phyloP scores from a whole-genome alignment of 1,140 invertebrate genomes.

The Drosophila tropicalis region DNA sequence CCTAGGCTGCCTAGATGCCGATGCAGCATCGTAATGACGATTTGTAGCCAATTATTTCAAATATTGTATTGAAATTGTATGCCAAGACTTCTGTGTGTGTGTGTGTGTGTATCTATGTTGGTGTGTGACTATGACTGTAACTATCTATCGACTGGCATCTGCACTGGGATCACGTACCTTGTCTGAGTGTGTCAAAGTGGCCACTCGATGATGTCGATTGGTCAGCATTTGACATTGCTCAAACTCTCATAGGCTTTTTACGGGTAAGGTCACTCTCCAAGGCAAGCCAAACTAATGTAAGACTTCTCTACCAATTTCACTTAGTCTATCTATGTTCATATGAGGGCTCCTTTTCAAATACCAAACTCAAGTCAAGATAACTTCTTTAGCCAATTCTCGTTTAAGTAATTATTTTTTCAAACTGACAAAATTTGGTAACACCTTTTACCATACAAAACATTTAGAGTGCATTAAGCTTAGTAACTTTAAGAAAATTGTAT shows the following conservation, averaged over 20 bases:
- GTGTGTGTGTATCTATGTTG: neutral
- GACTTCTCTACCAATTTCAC: too few relatives aligned
- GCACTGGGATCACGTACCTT: slow-evolving; percentile 37
- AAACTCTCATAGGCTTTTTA: slow-evolving; percentile 15
- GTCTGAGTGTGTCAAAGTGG: slow-evolving; percentile 58
- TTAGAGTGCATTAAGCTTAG: too few relatives aligned
- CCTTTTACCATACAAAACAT: too few relatives aligned
- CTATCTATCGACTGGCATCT: slow-evolving; percentile 67
- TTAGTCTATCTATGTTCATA: too few relatives aligned
- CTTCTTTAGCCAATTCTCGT: too few relatives aligned
- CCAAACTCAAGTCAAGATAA: too few relatives aligned
- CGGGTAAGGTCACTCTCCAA: slow-evolving; percentile 11
- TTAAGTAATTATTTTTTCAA: too few relatives aligned
- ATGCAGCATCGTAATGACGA: slow-evolving; percentile 70
- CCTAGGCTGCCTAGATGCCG: slow-evolving; percentile 48
- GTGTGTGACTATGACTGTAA: slow-evolving; percentile 20
- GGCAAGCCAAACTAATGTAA: slow-evolving; percentile 7
- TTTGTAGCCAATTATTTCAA: slow-evolving; percentile 83
- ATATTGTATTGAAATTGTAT: slow-evolving; percentile 82
- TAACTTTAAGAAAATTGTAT: too few relatives aligned
- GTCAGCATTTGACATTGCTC: slow-evolving; percentile 55
- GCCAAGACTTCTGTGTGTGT: slow-evolving; percentile 49
- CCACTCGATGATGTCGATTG: slow-evolving; percentile 41
- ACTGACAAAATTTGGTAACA: too few relatives aligned
- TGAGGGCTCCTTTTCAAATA: too few relatives aligned